Percentiles rank a stretch among this genome's conserved stretches.
Conservation (phyloP, 2,888 invertebrate species). For the Harpagoxenus sublaevis region DNA sequence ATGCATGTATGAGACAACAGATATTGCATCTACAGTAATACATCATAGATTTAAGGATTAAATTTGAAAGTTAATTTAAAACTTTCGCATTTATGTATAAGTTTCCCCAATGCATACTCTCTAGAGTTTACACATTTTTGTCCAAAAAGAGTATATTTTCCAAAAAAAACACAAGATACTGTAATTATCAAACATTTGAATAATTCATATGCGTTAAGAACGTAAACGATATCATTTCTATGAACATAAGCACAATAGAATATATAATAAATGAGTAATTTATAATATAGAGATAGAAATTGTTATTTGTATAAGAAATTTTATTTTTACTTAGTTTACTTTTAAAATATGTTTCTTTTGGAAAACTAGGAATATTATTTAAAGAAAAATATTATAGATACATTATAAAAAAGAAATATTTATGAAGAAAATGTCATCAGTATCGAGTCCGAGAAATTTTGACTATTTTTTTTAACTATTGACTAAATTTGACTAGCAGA, state of each 20-base stretch:
- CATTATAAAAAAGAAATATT: background rate
- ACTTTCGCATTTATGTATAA: background rate
- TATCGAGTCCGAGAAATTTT: background rate
- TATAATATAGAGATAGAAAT: background rate
- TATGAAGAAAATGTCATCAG: background rate
- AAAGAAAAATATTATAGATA: background rate
- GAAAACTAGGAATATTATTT: background rate
- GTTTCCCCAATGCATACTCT: background rate
- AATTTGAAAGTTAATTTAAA: constrained; percentile 4
- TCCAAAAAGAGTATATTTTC: background rate
- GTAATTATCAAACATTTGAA: constrained; percentile 9
- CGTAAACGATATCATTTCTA: constrained; percentile 31
- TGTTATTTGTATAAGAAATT: too few relatives aligned
- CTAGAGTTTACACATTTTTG: constrained; percentile 6
- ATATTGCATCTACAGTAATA: background rate
- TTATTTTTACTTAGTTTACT: background rate
- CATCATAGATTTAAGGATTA: constrained; percentile 22
- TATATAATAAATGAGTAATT: constrained; percentile 12
- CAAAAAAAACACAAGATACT: background rate
- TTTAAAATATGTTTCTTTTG: background rate
- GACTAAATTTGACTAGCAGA: constrained; percentile 30
- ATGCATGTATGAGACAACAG: constrained; percentile 8
- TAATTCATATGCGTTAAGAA: background rate
- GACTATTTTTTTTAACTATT: background rate
- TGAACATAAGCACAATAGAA: background rate